phyloP scores from a whole-genome alignment of 1,140 invertebrate species.

The Drosophila cardini region DNA sequence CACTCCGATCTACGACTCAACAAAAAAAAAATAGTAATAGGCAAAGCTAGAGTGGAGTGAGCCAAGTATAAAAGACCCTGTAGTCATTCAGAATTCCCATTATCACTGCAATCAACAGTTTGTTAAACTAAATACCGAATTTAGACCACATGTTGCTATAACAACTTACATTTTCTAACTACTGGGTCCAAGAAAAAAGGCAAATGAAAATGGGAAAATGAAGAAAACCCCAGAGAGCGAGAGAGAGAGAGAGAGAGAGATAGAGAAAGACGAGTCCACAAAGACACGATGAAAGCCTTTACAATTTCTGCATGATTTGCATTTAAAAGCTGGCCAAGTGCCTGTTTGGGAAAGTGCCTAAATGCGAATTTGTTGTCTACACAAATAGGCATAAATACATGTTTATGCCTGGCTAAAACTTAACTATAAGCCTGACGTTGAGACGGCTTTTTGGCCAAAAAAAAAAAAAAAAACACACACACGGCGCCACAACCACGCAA shows the following conservation, averaged over 20 bases:
- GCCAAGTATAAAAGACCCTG: no score
- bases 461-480: background rate
- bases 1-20: slow-evolving; percentile 10
- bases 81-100: no score
- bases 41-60: no score
- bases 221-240: background rate
- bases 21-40: background rate
- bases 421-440: background rate
- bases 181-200: background rate
- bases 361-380: slow-evolving; percentile 9
- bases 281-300: slow-evolving; percentile 24
- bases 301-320: slow-evolving; percentile 78
- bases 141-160: no score
- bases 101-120: no score
- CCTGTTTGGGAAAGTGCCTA: slow-evolving; percentile 41
- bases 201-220: background rate
- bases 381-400: background rate
- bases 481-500: slow-evolving; percentile 28
- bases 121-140: no score
- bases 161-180: no score
- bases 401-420: background rate
- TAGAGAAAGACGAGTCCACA: background rate
- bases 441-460: slow-evolving; percentile 9
- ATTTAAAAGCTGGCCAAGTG: slow-evolving; percentile 54
- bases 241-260: background rate